Evolutionary conservation across 2,797 vertebrate species (phyloP), one percentile per base, ranked within the genome.

Genomic region (Poliocrania exsul): DNA sequence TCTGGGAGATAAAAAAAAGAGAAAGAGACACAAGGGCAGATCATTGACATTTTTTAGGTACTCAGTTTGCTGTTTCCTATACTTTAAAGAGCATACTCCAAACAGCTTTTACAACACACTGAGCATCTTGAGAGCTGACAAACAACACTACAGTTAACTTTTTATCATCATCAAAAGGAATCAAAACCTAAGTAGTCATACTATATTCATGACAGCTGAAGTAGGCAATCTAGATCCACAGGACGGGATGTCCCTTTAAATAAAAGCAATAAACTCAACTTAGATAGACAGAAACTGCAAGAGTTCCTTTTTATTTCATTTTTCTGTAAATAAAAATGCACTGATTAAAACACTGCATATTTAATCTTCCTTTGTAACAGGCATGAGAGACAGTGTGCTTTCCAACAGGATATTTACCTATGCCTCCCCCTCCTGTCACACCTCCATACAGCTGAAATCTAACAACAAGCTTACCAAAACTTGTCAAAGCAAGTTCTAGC

Each of bases 1-100:
- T 42, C 4, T 3, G 23, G 6, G 20, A 6, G 0, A 0, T 2
- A 8, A 38, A 40, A 16, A 6, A 40, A 26, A 8, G n/a, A 25
- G 7, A 31, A 64, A 53, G 26, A 9, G 12, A 71, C 13, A 31
- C 17, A 6, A 31, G 13, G 20, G 29, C 18, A 90, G 42, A 67
- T 21, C 10, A 35, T 0, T 5, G 21, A 24, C 6, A 6, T 38
- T 82, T 17, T 46, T 46, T 9, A 75, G 7, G 12, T 20, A 80
- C 86, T 69, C n/a, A 58, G 29, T 46, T 64, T 40, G 19, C 0
- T 18, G 16, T 71, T 79, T 64, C 49, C 75, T 16, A 44, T 7
- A 77, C n/a, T 53, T 60, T 38, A 33, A 60, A 44, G n/a, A 88
- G 38, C 24, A 53, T 33, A 51, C 29, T 73, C 10, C 4, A 4